Conservation (phyloP, 2,113 vertebrate genomes). For the Columbina picui region DNA sequence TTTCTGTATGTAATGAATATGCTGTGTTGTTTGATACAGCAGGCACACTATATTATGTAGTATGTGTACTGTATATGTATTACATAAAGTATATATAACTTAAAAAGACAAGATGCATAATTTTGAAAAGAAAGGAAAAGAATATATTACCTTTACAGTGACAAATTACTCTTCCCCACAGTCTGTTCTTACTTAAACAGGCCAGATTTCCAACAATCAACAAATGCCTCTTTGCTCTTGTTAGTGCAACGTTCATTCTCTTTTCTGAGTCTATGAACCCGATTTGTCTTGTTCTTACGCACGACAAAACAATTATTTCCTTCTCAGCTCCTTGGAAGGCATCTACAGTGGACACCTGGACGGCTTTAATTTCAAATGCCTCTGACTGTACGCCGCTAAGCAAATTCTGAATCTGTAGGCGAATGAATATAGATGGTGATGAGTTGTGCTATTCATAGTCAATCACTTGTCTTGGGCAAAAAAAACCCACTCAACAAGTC, state of each 20-base stretch:
- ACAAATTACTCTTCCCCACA: slow-evolving; percentile 78
- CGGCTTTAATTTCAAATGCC: slow-evolving; percentile 26
- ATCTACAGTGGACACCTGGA: slow-evolving; percentile 83
- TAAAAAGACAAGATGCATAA: background rate
- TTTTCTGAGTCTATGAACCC: slow-evolving; percentile 82
- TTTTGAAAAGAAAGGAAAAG: background rate
- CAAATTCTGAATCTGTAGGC: slow-evolving; percentile 65
- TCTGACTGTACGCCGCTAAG: background rate
- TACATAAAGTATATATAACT: accelerated
- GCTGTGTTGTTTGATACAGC: background rate
- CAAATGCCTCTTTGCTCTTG: slow-evolving; percentile 79
- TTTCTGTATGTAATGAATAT: background rate
- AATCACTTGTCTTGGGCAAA: background rate
- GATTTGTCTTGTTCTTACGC: slow-evolving; percentile 77
- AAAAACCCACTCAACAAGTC: too few relatives aligned
- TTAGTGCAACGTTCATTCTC: slow-evolving; percentile 80
- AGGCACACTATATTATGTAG: background rate
- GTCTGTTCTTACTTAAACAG: slow-evolving; percentile 75
- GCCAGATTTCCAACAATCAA: slow-evolving; percentile 77
- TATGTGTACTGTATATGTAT: too few relatives aligned
- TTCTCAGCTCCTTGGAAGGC: slow-evolving; percentile 85
- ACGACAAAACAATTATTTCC: slow-evolving; percentile 79
- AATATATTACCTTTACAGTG: slow-evolving; percentile 78
- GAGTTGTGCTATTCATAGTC: background rate
- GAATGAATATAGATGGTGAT: background rate